Conservation (phyloP, 2,113 vertebrate genomes). For the Alectura lathami region DNA sequence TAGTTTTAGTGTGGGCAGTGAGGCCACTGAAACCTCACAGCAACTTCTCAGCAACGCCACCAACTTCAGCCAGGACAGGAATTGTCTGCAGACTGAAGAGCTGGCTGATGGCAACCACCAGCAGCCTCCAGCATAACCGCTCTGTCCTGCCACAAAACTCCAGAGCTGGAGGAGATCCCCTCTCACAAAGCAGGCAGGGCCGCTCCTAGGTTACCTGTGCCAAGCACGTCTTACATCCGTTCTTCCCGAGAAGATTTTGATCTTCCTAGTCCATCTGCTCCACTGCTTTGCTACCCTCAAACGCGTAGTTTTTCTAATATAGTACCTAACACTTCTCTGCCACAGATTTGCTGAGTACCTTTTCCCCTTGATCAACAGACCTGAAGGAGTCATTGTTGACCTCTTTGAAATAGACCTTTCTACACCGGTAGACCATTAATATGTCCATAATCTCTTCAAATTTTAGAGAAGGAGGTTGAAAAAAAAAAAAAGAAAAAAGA, state of each 20-base stretch:
- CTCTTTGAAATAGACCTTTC: not conserved
- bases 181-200: not conserved
- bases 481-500: too few relatives aligned
- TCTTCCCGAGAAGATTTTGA: not conserved
- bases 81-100: not conserved
- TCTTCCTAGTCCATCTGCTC: not conserved
- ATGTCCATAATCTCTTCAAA: not conserved
- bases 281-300: not conserved
- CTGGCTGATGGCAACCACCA: not conserved
- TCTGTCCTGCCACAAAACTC: not conserved
- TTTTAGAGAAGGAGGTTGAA: fast-evolving
- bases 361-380: not conserved
- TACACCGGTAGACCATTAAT: not conserved
- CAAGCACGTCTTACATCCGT: not conserved
- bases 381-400: not conserved
- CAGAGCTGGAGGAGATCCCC: not conserved
- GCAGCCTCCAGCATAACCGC: fast-evolving
- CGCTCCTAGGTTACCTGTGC: not conserved
- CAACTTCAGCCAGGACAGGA: not conserved
- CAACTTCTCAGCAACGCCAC: not conserved
- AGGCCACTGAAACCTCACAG: not conserved
- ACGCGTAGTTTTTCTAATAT: not conserved
- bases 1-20: not conserved
- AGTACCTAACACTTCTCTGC: not conserved
- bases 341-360: fast-evolving